A percentile compares a stretch with the other conserved stretches of the same genome.
Evolutionary conservation across 2,113 vertebrate species (phyloP).

Genomic region (Phoenicopterus ruber): DNA sequence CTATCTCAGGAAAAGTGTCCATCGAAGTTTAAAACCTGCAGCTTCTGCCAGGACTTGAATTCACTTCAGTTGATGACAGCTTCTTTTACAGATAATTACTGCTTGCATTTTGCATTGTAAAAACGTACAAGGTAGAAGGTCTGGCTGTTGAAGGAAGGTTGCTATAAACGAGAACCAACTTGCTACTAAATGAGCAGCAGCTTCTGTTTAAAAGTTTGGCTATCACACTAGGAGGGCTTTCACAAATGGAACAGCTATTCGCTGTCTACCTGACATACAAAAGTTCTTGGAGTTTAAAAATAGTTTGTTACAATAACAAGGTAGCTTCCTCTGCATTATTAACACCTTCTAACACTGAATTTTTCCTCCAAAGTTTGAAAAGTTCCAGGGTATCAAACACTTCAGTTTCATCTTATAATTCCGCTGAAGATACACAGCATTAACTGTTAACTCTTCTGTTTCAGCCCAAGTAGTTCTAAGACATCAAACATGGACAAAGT

Average conservation of each 20-base stretch:
- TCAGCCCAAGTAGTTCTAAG: neutral
- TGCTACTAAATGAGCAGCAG: neutral
- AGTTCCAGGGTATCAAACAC: neutral
- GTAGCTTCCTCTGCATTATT: neutral
- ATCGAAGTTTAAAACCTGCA: neutral
- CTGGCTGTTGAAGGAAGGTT: neutral
- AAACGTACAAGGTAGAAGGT: neutral
- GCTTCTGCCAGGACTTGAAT: neutral
- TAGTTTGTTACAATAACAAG: neutral
- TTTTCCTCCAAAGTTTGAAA: neutral
- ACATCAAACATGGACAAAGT: neutral
- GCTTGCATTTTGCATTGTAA: neutral
- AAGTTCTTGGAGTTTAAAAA: neutral
- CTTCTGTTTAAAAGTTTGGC: neutral
- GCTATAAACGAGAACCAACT: neutral
- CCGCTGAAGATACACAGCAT: neutral
- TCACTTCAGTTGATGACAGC: neutral
- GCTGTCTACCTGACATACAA: neutral
- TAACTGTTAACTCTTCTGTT: neutral
- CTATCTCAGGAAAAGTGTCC: neutral
- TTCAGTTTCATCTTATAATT: neutral
- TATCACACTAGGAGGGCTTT: neutral
- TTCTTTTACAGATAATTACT: conserved; percentile 14
- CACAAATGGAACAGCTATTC: neutral
- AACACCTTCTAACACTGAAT: neutral